A percentile compares a stretch with the other conserved stretches of the same genome.
Conservation (phyloP, 2,888 invertebrate genomes). For the Muschampia plurimacula region DNA sequence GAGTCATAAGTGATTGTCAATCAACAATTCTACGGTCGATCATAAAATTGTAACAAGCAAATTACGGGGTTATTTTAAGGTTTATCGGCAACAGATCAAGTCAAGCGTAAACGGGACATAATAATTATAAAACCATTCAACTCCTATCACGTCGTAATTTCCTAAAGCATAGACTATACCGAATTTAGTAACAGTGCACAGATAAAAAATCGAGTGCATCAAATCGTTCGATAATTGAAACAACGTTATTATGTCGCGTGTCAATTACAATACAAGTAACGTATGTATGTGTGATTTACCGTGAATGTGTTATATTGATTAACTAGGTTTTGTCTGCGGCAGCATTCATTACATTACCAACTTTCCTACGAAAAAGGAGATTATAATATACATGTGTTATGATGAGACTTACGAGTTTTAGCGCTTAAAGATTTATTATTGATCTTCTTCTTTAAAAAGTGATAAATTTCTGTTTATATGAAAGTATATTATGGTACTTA, state of each 20-base stretch:
- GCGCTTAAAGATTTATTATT: too few relatives aligned
- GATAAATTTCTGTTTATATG: too few relatives aligned
- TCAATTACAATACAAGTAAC: neutral
- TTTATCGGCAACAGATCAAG: neutral
- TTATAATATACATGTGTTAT: too few relatives aligned
- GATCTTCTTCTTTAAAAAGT: too few relatives aligned
- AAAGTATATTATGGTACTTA: too few relatives aligned
- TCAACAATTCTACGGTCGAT: constrained; percentile 9
- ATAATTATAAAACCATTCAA: constrained; percentile 28
- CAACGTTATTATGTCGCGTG: constrained; percentile 2
- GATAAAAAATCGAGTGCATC: constrained; percentile 1
- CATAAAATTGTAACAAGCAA: constrained; percentile 3
- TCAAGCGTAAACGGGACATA: constrained; percentile 9
- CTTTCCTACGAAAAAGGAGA: too few relatives aligned
- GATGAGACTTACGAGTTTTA: too few relatives aligned
- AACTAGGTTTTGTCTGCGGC: neutral
- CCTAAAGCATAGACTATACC: constrained; percentile 1
- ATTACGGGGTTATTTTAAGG: constrained; percentile 12
- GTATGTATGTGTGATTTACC: neutral
- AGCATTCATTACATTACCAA: neutral
- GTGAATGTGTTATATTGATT: constrained; percentile 4
- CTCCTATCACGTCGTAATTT: neutral
- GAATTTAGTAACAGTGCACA: constrained; percentile 2
- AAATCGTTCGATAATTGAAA: constrained; percentile 1
- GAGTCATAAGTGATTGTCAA: constrained; percentile 16